These are phyloP conservation scores for Rhincodon typus DNA, from an alignment of 2,797 vertebrate species.

Conservation along the genomic window DNA sequence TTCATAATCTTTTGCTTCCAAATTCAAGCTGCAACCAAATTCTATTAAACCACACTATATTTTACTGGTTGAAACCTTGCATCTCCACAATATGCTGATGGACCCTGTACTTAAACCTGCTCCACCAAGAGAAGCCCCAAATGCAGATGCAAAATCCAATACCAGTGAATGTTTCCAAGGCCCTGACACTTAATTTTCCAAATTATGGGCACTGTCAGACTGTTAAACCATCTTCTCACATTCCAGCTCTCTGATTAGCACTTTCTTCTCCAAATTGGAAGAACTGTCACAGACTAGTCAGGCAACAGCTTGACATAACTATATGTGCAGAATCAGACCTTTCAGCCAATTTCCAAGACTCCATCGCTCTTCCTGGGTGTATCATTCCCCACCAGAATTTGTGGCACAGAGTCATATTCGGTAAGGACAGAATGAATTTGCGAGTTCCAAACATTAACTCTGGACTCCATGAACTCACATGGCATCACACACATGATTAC, in stretches of 20 bases:
- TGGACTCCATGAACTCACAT: too few relatives aligned
- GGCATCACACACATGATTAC: too few relatives aligned
- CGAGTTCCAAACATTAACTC: too few relatives aligned
- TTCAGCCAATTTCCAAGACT: background rate
- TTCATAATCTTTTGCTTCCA: background rate
- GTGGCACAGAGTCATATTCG: background rate
- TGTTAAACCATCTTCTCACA: too few relatives aligned
- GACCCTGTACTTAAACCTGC: background rate
- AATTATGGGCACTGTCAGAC: background rate
- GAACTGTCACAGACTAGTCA: background rate
- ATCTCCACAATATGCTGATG: background rate
- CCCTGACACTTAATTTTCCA: background rate
- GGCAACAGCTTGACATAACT: background rate
- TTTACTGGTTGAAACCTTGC: background rate
- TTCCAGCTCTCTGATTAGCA: background rate
- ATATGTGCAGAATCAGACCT: background rate
- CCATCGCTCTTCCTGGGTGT: background rate
- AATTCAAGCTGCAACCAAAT: background rate
- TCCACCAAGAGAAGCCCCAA: background rate
- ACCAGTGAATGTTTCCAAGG: background rate
- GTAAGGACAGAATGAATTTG: too few relatives aligned
- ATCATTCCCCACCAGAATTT: background rate
- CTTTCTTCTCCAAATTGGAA: background rate
- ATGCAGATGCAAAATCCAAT: background rate
- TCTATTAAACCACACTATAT: background rate